Evolutionary conservation across 2,888 invertebrate species (phyloP).

Genomic region (Erebia palarica): DNA sequence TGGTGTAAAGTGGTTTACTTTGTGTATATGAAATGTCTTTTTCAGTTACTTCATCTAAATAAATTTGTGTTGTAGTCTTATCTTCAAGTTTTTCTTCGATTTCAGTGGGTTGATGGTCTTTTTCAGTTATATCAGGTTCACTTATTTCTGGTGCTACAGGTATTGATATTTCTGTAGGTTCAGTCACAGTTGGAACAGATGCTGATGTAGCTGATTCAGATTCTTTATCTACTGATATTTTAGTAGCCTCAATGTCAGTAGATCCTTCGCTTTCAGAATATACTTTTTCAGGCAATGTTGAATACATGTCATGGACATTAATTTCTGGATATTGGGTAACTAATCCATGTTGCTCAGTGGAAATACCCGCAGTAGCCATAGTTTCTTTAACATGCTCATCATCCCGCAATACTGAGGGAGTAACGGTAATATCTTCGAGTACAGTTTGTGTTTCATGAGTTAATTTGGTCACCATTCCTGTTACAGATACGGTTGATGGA

Average conservation of each 20-base stretch:
- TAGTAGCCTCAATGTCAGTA: conserved; percentile 24
- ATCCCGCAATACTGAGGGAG: conserved; percentile 23
- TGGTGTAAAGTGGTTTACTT: conserved; percentile 20
- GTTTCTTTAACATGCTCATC: conserved; percentile 10
- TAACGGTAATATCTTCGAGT: conserved; percentile 22
- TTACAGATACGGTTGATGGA: conserved; percentile 10
- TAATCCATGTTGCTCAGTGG: conserved; percentile 5
- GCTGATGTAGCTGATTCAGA: neutral
- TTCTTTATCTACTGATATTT: conserved; percentile 9
- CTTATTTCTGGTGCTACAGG: neutral
- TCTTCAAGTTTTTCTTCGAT: conserved; percentile 2
- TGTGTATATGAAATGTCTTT: conserved; percentile 3
- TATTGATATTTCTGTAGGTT: neutral
- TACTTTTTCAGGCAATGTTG: neutral
- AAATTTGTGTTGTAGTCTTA: conserved; percentile 4
- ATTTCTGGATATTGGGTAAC: neutral
- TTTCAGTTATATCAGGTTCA: neutral
- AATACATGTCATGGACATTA: conserved; percentile 3
- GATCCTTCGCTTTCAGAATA: conserved; percentile 6
- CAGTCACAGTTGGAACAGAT: neutral
- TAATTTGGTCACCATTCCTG: conserved; percentile 11
- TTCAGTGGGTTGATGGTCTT: conserved; percentile 14
- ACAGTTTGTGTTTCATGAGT: conserved; percentile 11
- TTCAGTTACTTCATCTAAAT: conserved; percentile 26
- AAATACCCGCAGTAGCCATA: neutral